phyloP scores from a whole-genome alignment of 1,140 invertebrate genomes.

The Sipha flava region DNA sequence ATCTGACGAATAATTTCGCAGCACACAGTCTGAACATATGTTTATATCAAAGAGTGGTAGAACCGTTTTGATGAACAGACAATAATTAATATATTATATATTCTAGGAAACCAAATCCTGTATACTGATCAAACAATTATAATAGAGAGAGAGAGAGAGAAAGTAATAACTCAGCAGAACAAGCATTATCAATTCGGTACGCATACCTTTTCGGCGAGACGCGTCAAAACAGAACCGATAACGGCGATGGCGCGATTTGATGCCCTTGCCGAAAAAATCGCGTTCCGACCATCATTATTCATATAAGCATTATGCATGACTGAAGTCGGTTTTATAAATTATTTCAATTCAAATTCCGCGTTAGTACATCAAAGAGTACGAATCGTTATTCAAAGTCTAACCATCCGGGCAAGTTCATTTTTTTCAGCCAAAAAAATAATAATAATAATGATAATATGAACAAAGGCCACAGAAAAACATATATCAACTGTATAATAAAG shows the following conservation, averaged over 20 bases:
- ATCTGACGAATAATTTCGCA: neutral
- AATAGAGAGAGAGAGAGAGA: neutral
- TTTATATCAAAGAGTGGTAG: neutral
- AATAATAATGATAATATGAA: too few species aligned
- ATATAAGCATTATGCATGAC: neutral
- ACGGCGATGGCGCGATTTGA: neutral
- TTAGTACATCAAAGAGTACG: neutral
- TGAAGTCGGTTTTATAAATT: neutral
- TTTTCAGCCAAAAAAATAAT: neutral
- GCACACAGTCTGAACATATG: too few species aligned
- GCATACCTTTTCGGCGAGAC: too few species aligned
- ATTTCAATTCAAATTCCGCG: neutral
- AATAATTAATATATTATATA: neutral
- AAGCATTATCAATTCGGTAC: neutral
- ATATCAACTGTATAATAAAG: too few species aligned
- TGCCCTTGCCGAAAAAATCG: neutral
- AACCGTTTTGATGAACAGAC: neutral
- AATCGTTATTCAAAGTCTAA: conserved; percentile 15
- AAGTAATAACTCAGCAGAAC: neutral
- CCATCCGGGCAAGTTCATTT: neutral
- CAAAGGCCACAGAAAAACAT: too few species aligned
- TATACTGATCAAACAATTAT: neutral
- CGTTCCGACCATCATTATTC: neutral
- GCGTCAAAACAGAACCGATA: neutral
- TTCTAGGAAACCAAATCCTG: neutral